These are phyloP conservation scores for Eclectus roratus DNA, from an alignment of 2,113 vertebrate genomes.

Conservation along the genomic window DNA sequence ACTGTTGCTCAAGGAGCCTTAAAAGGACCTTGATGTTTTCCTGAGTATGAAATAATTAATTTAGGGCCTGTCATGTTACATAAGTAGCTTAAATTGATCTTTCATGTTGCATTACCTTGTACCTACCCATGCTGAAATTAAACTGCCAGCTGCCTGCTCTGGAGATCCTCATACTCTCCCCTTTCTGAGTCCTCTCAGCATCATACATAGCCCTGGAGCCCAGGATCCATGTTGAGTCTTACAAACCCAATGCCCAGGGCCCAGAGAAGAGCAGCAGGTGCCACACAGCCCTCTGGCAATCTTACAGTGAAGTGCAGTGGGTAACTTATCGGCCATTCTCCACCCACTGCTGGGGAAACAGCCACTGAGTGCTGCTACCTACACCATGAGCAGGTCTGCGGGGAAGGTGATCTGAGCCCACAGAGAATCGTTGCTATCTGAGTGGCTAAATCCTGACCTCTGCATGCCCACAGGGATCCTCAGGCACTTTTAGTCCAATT, in stretches of 20 bases:
- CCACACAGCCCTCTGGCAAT: neutral
- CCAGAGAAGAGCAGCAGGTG: neutral
- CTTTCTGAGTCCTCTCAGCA: neutral
- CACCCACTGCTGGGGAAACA: neutral
- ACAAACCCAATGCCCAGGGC: neutral
- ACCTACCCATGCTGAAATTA: neutral
- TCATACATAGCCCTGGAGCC: neutral
- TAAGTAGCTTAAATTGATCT: constrained; percentile 42
- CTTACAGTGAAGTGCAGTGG: neutral
- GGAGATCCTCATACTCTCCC: neutral
- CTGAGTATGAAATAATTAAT: constrained; percentile 39
- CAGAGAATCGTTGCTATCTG: neutral
- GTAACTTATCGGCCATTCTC: neutral
- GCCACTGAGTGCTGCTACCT: neutral
- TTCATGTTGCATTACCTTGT: constrained; percentile 47
- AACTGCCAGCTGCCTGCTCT: neutral
- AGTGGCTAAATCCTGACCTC: neutral
- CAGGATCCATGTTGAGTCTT: neutral
- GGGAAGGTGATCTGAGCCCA: neutral
- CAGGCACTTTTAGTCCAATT: neutral
- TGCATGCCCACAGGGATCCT: neutral
- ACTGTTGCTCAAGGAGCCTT: neutral
- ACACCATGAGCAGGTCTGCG: accelerated
- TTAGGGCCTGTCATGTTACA: constrained; percentile 18
- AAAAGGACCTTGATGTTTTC: constrained; percentile 41